phyloP scores from a whole-genome alignment of 1,140 invertebrate genomes.

The Ditylenchus dipsaci region DNA sequence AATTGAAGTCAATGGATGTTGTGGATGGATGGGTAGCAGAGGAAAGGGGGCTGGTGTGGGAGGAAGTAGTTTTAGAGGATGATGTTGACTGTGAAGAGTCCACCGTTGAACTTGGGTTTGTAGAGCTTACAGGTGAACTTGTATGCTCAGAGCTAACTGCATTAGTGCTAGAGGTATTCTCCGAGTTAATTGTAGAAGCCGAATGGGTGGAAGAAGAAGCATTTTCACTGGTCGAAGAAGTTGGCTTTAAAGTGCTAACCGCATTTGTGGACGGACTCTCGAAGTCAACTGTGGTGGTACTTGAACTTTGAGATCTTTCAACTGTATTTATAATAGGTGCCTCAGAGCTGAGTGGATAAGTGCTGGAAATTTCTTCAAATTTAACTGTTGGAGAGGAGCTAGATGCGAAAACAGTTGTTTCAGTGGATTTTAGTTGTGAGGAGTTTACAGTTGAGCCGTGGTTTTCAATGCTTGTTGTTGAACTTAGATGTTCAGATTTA shows the following conservation, averaged over 20 bases:
- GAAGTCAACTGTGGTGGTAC: not conserved
- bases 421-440: not conserved
- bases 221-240: not conserved
- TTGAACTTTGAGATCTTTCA: not conserved
- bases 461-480: constrained; percentile 1
- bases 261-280: not conserved
- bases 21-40: not conserved
- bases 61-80: not conserved
- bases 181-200: no score
- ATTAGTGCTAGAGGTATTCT: no score
- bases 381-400: not conserved
- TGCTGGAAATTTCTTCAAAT: not conserved
- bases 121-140: no score
- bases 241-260: not conserved
- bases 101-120: not conserved
- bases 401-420: not conserved
- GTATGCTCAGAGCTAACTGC: no score
- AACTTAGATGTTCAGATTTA: no score
- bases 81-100: not conserved
- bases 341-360: not conserved
- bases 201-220: not conserved
- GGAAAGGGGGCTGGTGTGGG: not conserved
- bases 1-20: not conserved
- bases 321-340: not conserved
- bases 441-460: not conserved